phyloP scores from a whole-genome alignment of 2,797 vertebrate genomes.

The Orestias chungarensis region DNA sequence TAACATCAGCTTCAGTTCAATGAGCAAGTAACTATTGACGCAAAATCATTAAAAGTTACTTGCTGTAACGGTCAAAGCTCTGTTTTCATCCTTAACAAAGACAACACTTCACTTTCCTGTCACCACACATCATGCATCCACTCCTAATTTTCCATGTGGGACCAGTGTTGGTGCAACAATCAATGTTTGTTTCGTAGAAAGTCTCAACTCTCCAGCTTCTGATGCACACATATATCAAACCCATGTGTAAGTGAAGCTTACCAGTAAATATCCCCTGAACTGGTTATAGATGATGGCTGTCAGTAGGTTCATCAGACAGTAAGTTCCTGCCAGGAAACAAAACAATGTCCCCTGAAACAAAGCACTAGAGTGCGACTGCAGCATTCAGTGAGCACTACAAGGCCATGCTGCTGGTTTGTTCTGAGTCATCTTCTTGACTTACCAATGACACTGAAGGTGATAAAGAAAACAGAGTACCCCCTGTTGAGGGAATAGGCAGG shows the following conservation, averaged over 20 bases:
- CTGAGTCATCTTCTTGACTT: conserved; percentile 49
- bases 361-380: not conserved
- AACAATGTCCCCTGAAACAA: not conserved
- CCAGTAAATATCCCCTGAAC: conserved; percentile 95
- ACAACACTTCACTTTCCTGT: fast-evolving
- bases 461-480: conserved; percentile 90
- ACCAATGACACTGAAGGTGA: conserved; percentile 92
- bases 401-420: not conserved
- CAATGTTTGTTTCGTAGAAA: not conserved
- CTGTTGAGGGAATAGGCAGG: conserved; percentile 90
- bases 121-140: not conserved
- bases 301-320: conserved; percentile 95
- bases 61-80: too few relatives aligned
- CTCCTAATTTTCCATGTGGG: conserved; percentile 1
- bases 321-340: conserved; percentile 82
- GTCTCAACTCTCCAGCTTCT: not conserved
- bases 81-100: not conserved
- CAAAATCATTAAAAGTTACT: too few relatives aligned
- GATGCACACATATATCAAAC: not conserved
- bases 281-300: conserved; percentile 98
- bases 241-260: conserved; percentile 65
- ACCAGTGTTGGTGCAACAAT: not conserved
- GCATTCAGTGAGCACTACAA: not conserved
- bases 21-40: too few relatives aligned
- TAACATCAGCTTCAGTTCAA: too few relatives aligned